phyloP scores from a whole-genome alignment of 2,113 vertebrate genomes.

The Trematocara variabile region DNA sequence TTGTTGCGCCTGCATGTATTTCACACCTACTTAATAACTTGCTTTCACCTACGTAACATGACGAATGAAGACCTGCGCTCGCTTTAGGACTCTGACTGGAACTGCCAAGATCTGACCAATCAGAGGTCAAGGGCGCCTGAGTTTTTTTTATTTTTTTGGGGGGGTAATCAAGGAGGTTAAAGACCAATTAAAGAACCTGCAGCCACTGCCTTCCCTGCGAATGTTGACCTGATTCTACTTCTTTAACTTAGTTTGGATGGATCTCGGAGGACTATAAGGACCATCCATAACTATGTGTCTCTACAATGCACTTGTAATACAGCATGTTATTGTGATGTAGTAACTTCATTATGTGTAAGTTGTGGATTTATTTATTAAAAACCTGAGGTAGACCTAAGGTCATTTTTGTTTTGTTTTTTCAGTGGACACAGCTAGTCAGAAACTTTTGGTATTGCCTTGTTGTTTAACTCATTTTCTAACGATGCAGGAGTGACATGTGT shows the following conservation, averaged over 20 bases:
- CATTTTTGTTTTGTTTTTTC: not conserved
- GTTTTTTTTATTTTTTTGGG: not conserved
- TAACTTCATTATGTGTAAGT: not conserved
- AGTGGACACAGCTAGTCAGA: not conserved
- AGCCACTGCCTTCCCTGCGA: slow-evolving; percentile 30
- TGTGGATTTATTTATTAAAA: not conserved
- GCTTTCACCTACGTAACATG: not conserved
- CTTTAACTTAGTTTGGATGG: not conserved
- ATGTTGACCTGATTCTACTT: not conserved
- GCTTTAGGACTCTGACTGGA: slow-evolving; percentile 1
- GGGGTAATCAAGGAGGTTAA: not conserved
- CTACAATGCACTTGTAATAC: not conserved
- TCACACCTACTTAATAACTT: not conserved
- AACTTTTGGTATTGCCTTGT: slow-evolving; percentile 31
- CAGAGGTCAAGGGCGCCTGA: not conserved
- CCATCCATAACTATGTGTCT: not conserved
- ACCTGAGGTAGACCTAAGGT: not conserved
- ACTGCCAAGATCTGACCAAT: not conserved
- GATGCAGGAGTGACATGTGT: slow-evolving; percentile 15
- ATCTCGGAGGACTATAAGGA: not conserved
- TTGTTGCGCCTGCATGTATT: accelerated
- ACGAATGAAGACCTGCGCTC: slow-evolving; percentile 9
- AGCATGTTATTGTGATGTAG: not conserved
- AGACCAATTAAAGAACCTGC: not conserved
- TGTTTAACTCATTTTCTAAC: slow-evolving; percentile 49